phyloP scores from a whole-genome alignment of 2,797 vertebrate species.

The Paramormyrops hopkinsi region DNA sequence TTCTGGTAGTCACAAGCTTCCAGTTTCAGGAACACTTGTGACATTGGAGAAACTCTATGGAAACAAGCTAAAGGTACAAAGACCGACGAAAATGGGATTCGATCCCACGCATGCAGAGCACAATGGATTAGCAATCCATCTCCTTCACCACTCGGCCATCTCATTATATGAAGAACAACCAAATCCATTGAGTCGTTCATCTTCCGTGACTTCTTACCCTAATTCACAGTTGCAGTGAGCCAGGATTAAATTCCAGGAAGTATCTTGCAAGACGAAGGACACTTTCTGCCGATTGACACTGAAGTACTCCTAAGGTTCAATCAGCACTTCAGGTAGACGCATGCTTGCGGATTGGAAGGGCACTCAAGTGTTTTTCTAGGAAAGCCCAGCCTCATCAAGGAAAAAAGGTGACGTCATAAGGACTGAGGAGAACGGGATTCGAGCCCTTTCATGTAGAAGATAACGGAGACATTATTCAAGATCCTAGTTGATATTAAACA shows the following conservation, averaged over 20 bases:
- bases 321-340: too few relatives aligned
- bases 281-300: too few relatives aligned
- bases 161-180: too few relatives aligned
- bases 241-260: neutral
- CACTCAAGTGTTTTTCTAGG: too few relatives aligned
- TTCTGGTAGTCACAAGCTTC: too few relatives aligned
- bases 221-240: neutral
- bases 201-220: conserved; percentile 28
- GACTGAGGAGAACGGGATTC: neutral
- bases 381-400: neutral
- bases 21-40: too few relatives aligned
- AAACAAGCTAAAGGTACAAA: too few relatives aligned
- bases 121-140: conserved; percentile 61
- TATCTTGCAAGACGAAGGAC: neutral
- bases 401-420: neutral
- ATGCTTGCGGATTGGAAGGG: too few relatives aligned
- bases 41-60: too few relatives aligned
- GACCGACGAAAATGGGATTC: conserved; percentile 73
- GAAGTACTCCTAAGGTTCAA: too few relatives aligned
- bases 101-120: conserved; percentile 83
- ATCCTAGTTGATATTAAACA: too few relatives aligned
- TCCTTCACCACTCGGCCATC: conserved; percentile 47
- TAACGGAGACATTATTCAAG: neutral
- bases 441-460: neutral
- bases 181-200: conserved; percentile 20